Evolutionary conservation across 2,797 vertebrate genomes (phyloP), one percentile per base, ranked within the genome.

Genomic region (Apogon hyalosoma): DNA sequence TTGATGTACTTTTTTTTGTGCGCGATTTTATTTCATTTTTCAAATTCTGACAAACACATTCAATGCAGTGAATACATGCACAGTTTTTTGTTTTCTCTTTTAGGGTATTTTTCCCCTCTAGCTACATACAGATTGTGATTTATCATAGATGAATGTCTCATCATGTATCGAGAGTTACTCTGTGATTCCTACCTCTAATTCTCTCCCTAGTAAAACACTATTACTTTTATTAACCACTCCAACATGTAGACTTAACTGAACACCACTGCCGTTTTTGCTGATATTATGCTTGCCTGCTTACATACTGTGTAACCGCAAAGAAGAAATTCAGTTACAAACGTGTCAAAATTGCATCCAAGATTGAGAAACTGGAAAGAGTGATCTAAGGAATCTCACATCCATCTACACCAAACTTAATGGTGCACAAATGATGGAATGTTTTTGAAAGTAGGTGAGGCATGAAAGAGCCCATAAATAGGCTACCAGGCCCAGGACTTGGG

Each of bases 391-490:
- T 86, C 82, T 83, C 79, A 85, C 77, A 82, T 87, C 83, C 77
- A 84, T 86, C 82, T 66, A 84, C 84, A 87, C 77, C 80, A 83
- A 85, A 88, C 72, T 86, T 86, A 90, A 90, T 85, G 86, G 76
- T 73, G 86, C 88, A 83, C 79, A 86, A 88, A 87, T 87, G 75
- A 90, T 90, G 88, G 88, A 93, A 88, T 87, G 89, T 91, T 92
- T 88, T 89, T 73, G 51, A 82, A 90, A 87, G 82, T 63, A 88
- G 80, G 79, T 86, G 87, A 91, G 83, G 87, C 88, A 80, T 90
- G 87, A 92, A 90, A 89, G 72, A 85, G 85, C 51, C 76, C 85
- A 85, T 90, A 88, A 89, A 90, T 87, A 90, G 84, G 83, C 83
- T 79, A 86, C 83, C 83, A 87, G 82, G 82, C 73, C 71, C 55